Evolutionary conservation across 2,888 invertebrate genomes (phyloP).

Genomic region (Theodoxus fluviatilis): DNA sequence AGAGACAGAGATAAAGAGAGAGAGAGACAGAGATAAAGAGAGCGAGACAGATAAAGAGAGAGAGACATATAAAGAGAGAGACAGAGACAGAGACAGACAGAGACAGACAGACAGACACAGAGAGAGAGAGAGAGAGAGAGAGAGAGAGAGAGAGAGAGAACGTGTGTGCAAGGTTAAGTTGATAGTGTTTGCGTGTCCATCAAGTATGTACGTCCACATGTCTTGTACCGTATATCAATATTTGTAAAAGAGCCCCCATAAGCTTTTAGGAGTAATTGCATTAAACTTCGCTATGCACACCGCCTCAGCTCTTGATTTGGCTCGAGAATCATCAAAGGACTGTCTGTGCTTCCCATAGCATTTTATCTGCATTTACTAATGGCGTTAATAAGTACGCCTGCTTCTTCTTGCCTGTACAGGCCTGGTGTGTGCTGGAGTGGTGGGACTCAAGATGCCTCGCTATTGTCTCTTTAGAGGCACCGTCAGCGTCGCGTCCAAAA

Average conservation of each 20-base stretch:
- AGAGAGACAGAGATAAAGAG: conserved; percentile 1
- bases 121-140: too few relatives aligned
- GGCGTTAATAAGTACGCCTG: too few relatives aligned
- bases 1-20: neutral
- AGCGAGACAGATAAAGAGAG: neutral
- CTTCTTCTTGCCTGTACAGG: too few relatives aligned
- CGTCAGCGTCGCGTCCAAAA: neutral
- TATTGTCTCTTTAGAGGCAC: conserved; percentile 17
- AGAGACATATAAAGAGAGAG: neutral
- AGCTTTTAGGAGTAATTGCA: too few relatives aligned
- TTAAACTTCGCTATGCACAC: too few relatives aligned
- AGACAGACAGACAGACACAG: conserved; percentile 8
- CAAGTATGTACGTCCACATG: too few relatives aligned
- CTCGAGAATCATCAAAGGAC: too few relatives aligned
- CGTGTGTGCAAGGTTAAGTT: neutral
- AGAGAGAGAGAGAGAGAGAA: neutral
- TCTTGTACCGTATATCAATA: too few relatives aligned
- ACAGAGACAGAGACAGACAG: neutral
- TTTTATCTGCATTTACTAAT: too few relatives aligned
- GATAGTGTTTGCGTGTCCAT: neutral
- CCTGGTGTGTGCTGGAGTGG: conserved; percentile 11
- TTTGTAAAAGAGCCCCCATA: too few relatives aligned
- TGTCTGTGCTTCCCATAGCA: too few relatives aligned
- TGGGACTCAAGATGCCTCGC: conserved; percentile 16
- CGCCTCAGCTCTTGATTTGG: too few relatives aligned